Base-by-base conservation (phyloP, 1,140 invertebrate species). In the Palaemon carinicauda region DNA sequence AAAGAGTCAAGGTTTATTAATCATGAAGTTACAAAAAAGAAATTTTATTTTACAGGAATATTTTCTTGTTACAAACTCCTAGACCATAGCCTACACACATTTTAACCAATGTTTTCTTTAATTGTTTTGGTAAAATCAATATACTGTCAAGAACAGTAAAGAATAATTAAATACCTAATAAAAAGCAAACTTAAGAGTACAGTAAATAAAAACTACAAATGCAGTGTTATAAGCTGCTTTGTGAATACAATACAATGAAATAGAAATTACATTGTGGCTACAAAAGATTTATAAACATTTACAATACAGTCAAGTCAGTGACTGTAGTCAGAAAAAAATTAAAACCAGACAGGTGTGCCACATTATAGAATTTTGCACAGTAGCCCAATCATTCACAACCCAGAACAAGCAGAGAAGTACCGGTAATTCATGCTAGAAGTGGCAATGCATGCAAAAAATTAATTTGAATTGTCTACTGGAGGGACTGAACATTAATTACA, bases 41-140 rank as follows among this genome's bases (percentile, higher is more conserved):
- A 86, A 73, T 80, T 86, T 86, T 80, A 86, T 80, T 86, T 79
- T 86, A 86, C 84, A 86, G 84, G 84, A 86, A 86, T 86, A 86
- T 86, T 86, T 80, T 86, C 84, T 80, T 69, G 74, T 86, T 86
- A 86, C 56, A 86, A 86, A 86, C 78, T 86, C 78, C 83, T 86
- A 86, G 75, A 86, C 80, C 65, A 86, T 86, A 86, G 77, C 83
- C 60, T 86, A 86, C 50, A 86, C 52, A 65, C 83, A 86, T 53
- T 86, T 84, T 80, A 85, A 74, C 78, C 84, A 80, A 77, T 80
- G 56, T 86, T 86, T 86, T 86, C 75, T 73, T 53, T 31, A 54
- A 17, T 3, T n/a, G n/a, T n/a, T 33, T 73, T 54, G 41, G 10
- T 29, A 15, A 60, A 80, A 80, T 29, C 29, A 71, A 54, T 71